These are phyloP conservation scores for Sebastes baramenuke DNA, from an alignment of 2,797 vertebrate genomes.

Conservation along the genomic window DNA sequence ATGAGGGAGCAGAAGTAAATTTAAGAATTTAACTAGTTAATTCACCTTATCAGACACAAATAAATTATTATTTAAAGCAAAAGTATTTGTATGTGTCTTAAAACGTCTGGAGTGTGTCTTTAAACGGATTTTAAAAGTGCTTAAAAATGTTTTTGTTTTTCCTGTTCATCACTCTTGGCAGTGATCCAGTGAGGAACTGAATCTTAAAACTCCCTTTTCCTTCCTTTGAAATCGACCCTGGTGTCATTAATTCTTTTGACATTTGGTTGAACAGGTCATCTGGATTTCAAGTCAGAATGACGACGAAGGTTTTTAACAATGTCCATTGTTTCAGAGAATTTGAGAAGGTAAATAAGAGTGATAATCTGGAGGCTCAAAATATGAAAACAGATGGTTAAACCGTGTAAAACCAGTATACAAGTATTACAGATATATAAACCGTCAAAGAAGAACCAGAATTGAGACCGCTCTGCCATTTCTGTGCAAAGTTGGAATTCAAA, in stretches of 20 bases:
- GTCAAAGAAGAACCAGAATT: background rate
- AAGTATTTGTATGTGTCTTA: background rate
- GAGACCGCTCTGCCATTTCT: background rate
- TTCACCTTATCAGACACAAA: background rate
- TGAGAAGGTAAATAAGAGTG: background rate
- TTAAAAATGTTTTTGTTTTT: background rate
- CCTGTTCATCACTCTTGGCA: background rate
- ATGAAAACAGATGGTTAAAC: background rate
- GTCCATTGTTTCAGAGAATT: background rate
- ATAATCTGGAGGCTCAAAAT: background rate
- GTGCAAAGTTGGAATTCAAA: background rate
- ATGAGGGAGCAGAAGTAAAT: background rate
- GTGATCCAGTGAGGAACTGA: background rate
- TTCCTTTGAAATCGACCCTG: background rate
- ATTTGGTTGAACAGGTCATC: background rate
- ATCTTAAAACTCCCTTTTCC: constrained; percentile 5
- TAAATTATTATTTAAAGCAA: background rate
- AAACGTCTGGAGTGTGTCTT: background rate
- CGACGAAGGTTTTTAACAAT: background rate
- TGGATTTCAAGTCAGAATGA: background rate
- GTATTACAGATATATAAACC: background rate
- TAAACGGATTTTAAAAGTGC: constrained; percentile 19
- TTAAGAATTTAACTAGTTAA: background rate
- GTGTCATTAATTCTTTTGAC: background rate
- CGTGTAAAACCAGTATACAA: background rate